Conservation (phyloP, 2,113 vertebrate species). For the Muscicapa adusta region DNA sequence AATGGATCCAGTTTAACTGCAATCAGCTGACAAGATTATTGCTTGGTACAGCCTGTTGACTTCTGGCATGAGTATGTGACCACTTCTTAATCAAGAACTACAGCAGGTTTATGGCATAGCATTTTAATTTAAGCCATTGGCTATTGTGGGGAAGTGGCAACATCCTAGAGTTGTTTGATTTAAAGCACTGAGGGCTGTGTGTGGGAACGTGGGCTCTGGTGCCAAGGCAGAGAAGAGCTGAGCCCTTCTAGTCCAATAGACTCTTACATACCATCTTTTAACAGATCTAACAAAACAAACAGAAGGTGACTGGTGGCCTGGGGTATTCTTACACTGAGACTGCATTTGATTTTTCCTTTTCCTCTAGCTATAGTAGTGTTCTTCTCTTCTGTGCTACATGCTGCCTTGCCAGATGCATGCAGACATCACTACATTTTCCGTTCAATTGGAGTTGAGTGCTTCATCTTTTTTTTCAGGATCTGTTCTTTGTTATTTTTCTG, state of each 20-base stretch:
- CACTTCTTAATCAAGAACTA: conserved; percentile 3
- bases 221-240: not conserved
- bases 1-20: conserved; percentile 28
- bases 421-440: not conserved
- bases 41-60: not conserved
- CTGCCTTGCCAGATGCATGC: not conserved
- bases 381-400: not conserved
- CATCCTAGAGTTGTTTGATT: not conserved
- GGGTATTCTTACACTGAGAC: not conserved
- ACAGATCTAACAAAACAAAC: not conserved
- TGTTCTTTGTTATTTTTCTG: not conserved
- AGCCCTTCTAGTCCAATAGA: not conserved
- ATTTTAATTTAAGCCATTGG: conserved; percentile 28
- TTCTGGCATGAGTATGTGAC: not conserved
- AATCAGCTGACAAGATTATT: conserved; percentile 36
- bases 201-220: not conserved
- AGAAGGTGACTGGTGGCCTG: not conserved
- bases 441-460: not conserved
- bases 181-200: not conserved
- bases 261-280: not conserved
- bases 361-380: not conserved
- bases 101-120: not conserved
- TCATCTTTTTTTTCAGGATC: not conserved
- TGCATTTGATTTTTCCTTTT: not conserved
- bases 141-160: not conserved